Evolutionary conservation across 2,113 vertebrate genomes (phyloP), one percentile per base, ranked within the genome.

Genomic region (Ochotona princeps): DNA sequence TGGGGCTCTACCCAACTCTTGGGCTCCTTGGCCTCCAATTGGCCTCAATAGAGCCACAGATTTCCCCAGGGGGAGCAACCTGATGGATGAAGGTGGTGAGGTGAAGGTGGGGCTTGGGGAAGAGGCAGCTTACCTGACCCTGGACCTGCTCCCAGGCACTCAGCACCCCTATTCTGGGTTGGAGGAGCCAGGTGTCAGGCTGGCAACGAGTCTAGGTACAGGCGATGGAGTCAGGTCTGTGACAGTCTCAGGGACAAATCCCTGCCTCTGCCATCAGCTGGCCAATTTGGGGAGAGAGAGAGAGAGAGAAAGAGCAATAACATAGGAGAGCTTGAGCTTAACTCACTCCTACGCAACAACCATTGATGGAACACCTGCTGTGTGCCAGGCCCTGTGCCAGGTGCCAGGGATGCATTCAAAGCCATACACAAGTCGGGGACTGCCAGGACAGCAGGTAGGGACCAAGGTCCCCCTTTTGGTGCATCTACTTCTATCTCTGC

Each of bases 391-490:
- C 67, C 79, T 3, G 51, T 44, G 66, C 30, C 2, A 2, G 80
- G 89, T 65, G 30, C 84, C 7, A 6, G 70, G n/a, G 85, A 66
- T 30, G 5, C 76, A 73, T 91, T 63, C 14, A 70, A 94, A 96
- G 95, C 95, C 96, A 92, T 95, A 96, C 38, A 67, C 3, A 28
- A 67, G 70, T 81, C 51, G 44, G 92, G 78, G 67, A 63, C 76
- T 5, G 51, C 83, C 79, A 87, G 84, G 92, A 80, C 73, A 80
- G 81, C 89, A 35, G 35, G 8, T 7, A 49, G 89, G 91, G 91
- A 85, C 76, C 75, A 92, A 86, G 79, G 38, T 70, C 54, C 14
- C n/a, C 26, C 83, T 70, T 91, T 78, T 26, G 57, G 83, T 93
- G 94, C 61, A 85, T 96, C 74, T 87, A 80, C 60, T 95, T 88